These are phyloP conservation scores for Columba janthina DNA, from an alignment of 2,113 vertebrate species.

Conservation along the genomic window DNA sequence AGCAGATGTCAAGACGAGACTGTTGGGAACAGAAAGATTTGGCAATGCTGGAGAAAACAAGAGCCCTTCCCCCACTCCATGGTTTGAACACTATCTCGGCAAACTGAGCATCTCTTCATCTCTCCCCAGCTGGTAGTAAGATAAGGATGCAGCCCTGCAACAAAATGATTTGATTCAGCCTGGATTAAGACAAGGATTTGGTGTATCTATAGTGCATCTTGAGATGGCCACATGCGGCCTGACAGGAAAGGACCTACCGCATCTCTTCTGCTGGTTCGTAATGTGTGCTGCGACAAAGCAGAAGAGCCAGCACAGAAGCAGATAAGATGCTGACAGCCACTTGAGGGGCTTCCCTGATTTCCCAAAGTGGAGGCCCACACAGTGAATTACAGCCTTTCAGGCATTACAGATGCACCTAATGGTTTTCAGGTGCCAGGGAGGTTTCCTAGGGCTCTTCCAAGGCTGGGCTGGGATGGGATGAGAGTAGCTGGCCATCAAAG, in stretches of 20 bases:
- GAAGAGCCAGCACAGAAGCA: constrained; percentile 13
- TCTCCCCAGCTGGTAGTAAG: constrained; percentile 14
- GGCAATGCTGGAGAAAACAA: not conserved
- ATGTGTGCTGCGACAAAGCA: not conserved
- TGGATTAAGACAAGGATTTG: constrained; percentile 30
- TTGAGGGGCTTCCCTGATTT: not conserved
- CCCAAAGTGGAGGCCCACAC: not conserved
- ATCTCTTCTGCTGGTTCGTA: constrained; percentile 24
- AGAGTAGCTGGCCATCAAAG: not conserved
- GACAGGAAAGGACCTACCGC: constrained; percentile 3
- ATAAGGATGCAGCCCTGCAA: constrained; percentile 14
- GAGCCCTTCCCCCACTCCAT: not conserved
- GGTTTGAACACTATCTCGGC: not conserved
- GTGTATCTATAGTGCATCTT: constrained; percentile 48
- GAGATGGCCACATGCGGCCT: constrained; percentile 8
- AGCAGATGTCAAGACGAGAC: not conserved
- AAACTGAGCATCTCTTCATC: constrained; percentile 25
- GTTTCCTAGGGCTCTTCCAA: not conserved
- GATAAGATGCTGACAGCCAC: constrained; percentile 26
- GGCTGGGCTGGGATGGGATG: not conserved
- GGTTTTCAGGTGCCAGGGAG: not conserved
- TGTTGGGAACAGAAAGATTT: not conserved
- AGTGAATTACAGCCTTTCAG: not conserved
- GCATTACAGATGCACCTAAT: not conserved
- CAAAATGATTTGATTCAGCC: constrained; percentile 34